phyloP scores from a whole-genome alignment of 2,113 vertebrate species.

The Saccopteryx leptura region DNA sequence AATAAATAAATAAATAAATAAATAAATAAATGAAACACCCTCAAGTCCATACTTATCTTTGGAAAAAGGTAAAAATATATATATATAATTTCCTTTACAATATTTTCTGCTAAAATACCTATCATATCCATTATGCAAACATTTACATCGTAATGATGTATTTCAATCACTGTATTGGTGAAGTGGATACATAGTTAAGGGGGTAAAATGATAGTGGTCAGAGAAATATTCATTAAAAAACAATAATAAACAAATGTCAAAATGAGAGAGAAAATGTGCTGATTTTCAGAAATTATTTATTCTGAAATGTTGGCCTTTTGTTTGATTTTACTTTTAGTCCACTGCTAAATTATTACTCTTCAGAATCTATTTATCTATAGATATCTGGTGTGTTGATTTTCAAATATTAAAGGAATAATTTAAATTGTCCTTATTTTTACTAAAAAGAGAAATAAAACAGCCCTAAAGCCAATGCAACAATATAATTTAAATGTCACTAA shows the following conservation, averaged over 20 bases:
- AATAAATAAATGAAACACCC: too few species aligned
- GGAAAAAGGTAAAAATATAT: slow-evolving; percentile 18
- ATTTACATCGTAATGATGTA: slow-evolving; percentile 46
- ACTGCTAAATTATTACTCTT: neutral
- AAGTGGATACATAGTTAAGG: neutral
- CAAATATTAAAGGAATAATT: neutral
- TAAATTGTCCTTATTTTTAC: neutral
- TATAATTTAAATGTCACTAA: neutral
- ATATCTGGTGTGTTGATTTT: slow-evolving; percentile 4
- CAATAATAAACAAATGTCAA: slow-evolving; percentile 26
- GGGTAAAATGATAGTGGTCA: slow-evolving; percentile 23
- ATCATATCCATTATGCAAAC: neutral
- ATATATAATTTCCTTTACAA: slow-evolving; percentile 42
- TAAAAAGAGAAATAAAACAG: neutral
- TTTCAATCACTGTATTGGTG: slow-evolving; percentile 41
- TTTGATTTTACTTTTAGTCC: neutral
- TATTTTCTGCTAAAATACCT: slow-evolving; percentile 45
- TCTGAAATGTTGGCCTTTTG: slow-evolving; percentile 15
- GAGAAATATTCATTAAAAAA: neutral
- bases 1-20: too few species aligned
- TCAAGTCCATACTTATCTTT: neutral
- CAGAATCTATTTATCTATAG: neutral
- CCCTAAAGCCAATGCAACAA: neutral
- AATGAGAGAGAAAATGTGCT: neutral
- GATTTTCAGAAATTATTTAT: neutral